Evolutionary conservation across 2,113 vertebrate genomes (phyloP), one percentile per base, ranked within the genome.

Genomic region (Erpornis zantholeuca): DNA sequence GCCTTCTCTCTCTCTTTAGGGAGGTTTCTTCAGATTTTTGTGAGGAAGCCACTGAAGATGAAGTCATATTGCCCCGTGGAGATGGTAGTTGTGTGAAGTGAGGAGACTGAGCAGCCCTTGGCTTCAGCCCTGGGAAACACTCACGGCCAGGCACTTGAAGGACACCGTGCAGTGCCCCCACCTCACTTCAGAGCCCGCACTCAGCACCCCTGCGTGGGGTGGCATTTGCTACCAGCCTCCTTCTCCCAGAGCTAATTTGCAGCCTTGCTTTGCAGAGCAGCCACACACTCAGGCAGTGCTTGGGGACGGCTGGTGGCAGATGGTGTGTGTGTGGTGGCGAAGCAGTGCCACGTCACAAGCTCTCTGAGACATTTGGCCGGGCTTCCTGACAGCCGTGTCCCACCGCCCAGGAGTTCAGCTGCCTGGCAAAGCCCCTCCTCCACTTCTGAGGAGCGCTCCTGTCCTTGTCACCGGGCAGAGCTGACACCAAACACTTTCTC

Each of bases 321-420:
- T 94, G 92, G 94, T 49, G 82, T 73, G 87, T 25, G 44, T 80
- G 90, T 24, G 90, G 61, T 60, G 89, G 86, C 4, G 40, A 94
- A 42, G 94, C 88, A 80, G 79, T 31, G 88, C 94, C 96, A 81
- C 92, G 64, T 94, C 95, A 96, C 76, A 57, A 31, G 68, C 86
- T 92, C 64, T 42, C 72, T 2, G 49, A 92, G 94, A 93, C 76
- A 78, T 78, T 95, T 92, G 92, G 95, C 92, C 83, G 2, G 88
- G 86, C 91, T 92, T 94, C 92, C 96, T 84, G 83, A 86, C 92
- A 95, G 92, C 95, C 84, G 0, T 5, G 6, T 90, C 91, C 92
- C 91, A 86, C 77, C 77, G 29, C 72, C 63, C 88, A 71, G 86
- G 88, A 94, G 71, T 42, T 88, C 56, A 35, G 82, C 71, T 89